phyloP scores from a whole-genome alignment of 2,888 invertebrate species.

The Andrena marginata region DNA sequence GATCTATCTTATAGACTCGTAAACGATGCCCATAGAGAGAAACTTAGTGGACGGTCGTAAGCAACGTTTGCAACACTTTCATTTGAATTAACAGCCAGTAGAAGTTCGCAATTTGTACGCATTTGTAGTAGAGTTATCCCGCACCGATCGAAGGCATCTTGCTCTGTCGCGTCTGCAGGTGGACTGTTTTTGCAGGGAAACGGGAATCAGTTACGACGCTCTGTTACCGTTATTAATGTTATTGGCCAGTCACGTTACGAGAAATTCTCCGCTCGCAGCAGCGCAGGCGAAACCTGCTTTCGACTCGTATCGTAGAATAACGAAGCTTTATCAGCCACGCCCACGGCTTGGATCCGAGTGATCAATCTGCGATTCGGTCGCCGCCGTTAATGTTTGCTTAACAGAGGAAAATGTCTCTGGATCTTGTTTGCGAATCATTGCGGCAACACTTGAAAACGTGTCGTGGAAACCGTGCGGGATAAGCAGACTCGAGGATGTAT shows the following conservation, averaged over 20 bases:
- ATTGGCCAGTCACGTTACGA: constrained; percentile 61
- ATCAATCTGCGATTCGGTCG: constrained; percentile 49
- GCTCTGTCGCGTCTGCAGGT: constrained; percentile 2
- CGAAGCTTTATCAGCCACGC: constrained; percentile 67
- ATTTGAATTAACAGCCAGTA: constrained; percentile 1
- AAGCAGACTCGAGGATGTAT: neutral
- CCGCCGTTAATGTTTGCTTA: constrained; percentile 16
- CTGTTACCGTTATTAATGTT: constrained; percentile 69
- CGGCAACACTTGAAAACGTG: constrained; percentile 32
- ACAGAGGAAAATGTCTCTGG: neutral
- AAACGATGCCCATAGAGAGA: neutral
- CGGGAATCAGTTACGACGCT: constrained; percentile 61
- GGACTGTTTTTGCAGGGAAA: constrained; percentile 51
- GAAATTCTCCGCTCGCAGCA: constrained; percentile 53
- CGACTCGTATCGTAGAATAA: constrained; percentile 59
- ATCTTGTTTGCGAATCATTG: neutral
- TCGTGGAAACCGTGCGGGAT: constrained; percentile 34
- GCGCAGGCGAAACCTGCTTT: constrained; percentile 59
- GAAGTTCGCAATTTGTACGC: neutral
- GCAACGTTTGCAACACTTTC: constrained; percentile 14
- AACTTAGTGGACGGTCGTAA: neutral
- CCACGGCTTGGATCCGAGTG: constrained; percentile 60
- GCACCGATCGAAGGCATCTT: constrained; percentile 7
- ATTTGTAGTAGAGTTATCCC: constrained; percentile 14
- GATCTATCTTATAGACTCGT: neutral